Percentiles rank a stretch among this genome's conserved stretches.
These are phyloP conservation scores for Hycleus phaleratus DNA, from an alignment of 1,140 invertebrate genomes.

Conservation along the genomic window DNA sequence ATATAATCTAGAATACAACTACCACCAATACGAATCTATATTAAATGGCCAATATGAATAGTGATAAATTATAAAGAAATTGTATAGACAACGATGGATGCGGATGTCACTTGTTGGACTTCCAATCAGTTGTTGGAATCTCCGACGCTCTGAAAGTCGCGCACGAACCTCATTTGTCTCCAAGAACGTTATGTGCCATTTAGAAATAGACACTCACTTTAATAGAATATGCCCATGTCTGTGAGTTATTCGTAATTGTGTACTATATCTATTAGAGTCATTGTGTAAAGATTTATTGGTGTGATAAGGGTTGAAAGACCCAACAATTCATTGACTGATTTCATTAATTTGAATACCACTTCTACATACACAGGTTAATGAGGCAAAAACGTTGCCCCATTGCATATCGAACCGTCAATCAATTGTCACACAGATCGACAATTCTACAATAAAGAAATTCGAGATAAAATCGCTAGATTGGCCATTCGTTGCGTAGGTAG, in stretches of 20 bases:
- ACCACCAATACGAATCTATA: conserved; percentile 3
- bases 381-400: too few relatives aligned
- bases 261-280: too few relatives aligned
- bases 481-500: too few relatives aligned
- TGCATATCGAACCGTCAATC: too few relatives aligned
- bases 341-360: too few relatives aligned
- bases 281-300: too few relatives aligned
- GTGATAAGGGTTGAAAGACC: too few relatives aligned
- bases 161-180: conserved; percentile 16
- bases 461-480: too few relatives aligned
- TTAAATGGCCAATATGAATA: conserved; percentile 4
- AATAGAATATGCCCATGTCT: background rate
- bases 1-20: conserved; percentile 4
- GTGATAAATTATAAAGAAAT: conserved; percentile 7
- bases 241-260: background rate
- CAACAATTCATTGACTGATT: too few relatives aligned
- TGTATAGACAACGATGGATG: conserved; percentile 11
- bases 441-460: too few relatives aligned
- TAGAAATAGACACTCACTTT: conserved; percentile 2
- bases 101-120: conserved; percentile 12
- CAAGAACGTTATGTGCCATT: background rate
- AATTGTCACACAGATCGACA: too few relatives aligned
- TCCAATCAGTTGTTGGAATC: conserved; percentile 5
- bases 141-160: conserved; percentile 3
- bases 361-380: too few relatives aligned